Evolutionary conservation across 2,888 invertebrate genomes (phyloP), one percentile per base, ranked within the genome.

Genomic region (Myopa testacea): DNA sequence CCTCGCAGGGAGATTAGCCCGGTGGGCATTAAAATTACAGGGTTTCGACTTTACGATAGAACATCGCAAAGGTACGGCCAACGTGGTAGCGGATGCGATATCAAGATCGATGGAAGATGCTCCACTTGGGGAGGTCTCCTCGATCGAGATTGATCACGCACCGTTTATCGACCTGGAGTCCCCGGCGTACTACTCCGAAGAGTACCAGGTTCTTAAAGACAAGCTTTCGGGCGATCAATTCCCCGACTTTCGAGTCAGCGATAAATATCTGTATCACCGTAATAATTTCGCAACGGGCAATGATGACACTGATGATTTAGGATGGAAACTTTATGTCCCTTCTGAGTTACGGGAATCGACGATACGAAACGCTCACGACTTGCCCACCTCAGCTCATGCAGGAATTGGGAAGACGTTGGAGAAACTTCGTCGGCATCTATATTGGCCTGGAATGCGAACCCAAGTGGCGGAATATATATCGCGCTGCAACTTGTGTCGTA

Each of bases 1-100:
- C 26, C 26, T 26, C 19, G 14, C 52, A 1, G 52, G 52, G 52
- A 52, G 52, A 52, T 14, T 52, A 12, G 52, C 52, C 14, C 52
- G 52, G 52, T 52, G 52, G 52, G 52, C 52, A 12, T 14, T 52
- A 1, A 52, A 52, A 52, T 14, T 52, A 12, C 52, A 52, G 14
- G 52, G 52, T 3, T 52, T 52, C 26, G 10, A 16, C n/a, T 75
- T 75, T 26, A 26, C 26, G 26, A 26, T 34, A 26, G 45, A 6
- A 5, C 70, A 70, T 62, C 50, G 10, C 1, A 34, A 6, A 58
- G 75, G 70, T 76, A 4, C 38, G 52, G 40, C 77, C 71, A 77
- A 77, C 19, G 78, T 78, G 0, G n/a, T 70, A 0, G 68, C 78
- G 16, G 78, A 78, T 19, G 63, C 78, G 3, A 26, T 78, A 19